Percentiles rank a stretch among this genome's conserved stretches.
Conservation (phyloP, 2,113 vertebrate species). For the Fukomys damarensis region DNA sequence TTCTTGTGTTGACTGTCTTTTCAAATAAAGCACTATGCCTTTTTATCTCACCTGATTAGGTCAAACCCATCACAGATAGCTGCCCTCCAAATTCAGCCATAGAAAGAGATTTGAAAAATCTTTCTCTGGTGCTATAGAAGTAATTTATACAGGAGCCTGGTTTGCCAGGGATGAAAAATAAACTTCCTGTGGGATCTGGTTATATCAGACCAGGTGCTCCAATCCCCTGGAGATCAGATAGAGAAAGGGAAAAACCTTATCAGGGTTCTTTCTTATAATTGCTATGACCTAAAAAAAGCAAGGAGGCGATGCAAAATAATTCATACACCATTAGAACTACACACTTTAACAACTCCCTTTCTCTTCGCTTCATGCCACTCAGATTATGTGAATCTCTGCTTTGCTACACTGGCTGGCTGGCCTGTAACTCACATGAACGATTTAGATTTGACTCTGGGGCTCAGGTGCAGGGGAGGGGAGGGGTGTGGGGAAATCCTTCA, state of each 20-base stretch:
- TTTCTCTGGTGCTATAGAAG: conserved; percentile 13
- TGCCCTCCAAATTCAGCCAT: not conserved
- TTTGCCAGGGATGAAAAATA: not conserved
- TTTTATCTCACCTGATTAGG: not conserved
- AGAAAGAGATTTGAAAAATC: conserved; percentile 16
- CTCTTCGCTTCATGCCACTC: not conserved
- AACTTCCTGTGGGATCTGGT: not conserved
- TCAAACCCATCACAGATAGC: not conserved
- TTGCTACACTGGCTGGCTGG: not conserved
- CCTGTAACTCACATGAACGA: not conserved
- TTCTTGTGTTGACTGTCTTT: not conserved
- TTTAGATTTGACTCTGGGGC: conserved; percentile 62
- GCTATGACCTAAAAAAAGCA: conserved; percentile 6
- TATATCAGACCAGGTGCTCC: not conserved
- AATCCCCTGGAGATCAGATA: not conserved
- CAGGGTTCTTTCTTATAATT: not conserved
- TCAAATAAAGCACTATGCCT: not conserved
- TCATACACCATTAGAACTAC: not conserved
- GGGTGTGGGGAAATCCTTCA: conserved; percentile 28
- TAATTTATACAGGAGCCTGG: not conserved
- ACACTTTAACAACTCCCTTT: not conserved
- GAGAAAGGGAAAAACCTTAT: not conserved
- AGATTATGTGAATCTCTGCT: conserved; percentile 3
- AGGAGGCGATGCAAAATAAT: not conserved
- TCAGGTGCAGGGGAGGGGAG: conserved; percentile 68